phyloP scores from a whole-genome alignment of 2,797 vertebrate species.

The Passerculus sandwichensis region DNA sequence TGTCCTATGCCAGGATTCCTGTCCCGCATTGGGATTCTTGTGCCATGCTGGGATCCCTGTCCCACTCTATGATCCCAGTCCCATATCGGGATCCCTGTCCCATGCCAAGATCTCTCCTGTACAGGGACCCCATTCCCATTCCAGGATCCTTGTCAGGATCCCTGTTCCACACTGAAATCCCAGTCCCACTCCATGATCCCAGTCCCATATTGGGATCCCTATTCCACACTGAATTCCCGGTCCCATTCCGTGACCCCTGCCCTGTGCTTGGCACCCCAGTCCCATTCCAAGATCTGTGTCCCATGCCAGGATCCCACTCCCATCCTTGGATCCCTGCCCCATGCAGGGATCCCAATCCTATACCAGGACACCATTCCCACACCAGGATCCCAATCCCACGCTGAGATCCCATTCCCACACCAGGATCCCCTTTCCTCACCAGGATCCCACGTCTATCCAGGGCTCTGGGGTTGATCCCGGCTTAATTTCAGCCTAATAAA shows the following conservation, averaged over 20 bases:
- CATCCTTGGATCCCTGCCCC: neutral
- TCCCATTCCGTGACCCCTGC: fast-evolving
- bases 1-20: neutral
- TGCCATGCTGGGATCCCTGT: neutral
- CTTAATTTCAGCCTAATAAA: neutral
- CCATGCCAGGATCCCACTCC: fast-evolving
- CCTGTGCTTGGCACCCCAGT: neutral
- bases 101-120: too few species aligned
- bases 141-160: neutral
- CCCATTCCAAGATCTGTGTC: neutral
- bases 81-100: neutral
- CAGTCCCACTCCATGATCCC: too few species aligned
- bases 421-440: fast-evolving
- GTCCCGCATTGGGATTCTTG: too few species aligned
- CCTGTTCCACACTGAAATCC: neutral
- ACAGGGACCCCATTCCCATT: too few species aligned
- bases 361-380: fast-evolving
- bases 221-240: neutral
- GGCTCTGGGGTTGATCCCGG: neutral
- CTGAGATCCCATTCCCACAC: fast-evolving
- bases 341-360: neutral
- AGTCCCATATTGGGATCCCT: neutral
- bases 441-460: fast-evolving
- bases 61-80: neutral
- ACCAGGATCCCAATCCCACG: too few species aligned